A percentile compares a stretch with the other conserved stretches of the same genome.
Conservation (phyloP, 2,113 vertebrate species). For the Siphamia tubifer region DNA sequence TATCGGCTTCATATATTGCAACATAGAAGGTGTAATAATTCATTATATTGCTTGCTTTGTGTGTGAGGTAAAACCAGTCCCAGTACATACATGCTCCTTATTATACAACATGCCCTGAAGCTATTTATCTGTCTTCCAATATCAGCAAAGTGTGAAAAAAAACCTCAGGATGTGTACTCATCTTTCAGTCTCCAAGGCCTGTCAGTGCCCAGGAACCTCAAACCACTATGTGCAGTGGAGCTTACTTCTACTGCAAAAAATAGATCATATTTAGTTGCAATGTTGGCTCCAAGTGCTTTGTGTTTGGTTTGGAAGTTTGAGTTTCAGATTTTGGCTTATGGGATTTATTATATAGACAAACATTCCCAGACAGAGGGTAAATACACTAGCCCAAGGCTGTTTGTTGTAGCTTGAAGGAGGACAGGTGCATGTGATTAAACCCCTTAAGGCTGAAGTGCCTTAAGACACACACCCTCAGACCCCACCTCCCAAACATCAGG, state of each 20-base stretch:
- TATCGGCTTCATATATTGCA: neutral
- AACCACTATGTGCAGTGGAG: conserved; percentile 21
- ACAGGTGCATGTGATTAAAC: conserved; percentile 58
- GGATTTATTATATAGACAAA: neutral
- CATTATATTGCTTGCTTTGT: neutral
- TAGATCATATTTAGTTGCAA: conserved; percentile 9
- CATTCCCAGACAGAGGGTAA: conserved; percentile 22
- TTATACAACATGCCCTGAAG: conserved; percentile 43
- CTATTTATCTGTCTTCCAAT: conserved; percentile 45
- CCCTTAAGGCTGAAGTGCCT: conserved; percentile 17
- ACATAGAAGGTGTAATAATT: neutral
- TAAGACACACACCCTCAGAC: neutral
- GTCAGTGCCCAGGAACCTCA: conserved; percentile 41
- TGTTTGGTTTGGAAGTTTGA: conserved; percentile 14
- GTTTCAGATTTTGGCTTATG: neutral
- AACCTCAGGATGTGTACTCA: conserved; percentile 42
- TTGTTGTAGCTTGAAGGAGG: conserved; percentile 26
- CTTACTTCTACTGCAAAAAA: conserved; percentile 16
- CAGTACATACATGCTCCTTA: neutral
- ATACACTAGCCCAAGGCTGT: conserved; percentile 21
- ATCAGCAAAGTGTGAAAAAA: conserved; percentile 55
- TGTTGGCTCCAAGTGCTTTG: neutral
- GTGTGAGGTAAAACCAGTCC: conserved; percentile 28
- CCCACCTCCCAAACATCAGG: conserved; percentile 18
- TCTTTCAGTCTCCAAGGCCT: conserved; percentile 48